Evolutionary conservation across 2,113 vertebrate species (phyloP).

Genomic region (Raphicerus campestris): DNA sequence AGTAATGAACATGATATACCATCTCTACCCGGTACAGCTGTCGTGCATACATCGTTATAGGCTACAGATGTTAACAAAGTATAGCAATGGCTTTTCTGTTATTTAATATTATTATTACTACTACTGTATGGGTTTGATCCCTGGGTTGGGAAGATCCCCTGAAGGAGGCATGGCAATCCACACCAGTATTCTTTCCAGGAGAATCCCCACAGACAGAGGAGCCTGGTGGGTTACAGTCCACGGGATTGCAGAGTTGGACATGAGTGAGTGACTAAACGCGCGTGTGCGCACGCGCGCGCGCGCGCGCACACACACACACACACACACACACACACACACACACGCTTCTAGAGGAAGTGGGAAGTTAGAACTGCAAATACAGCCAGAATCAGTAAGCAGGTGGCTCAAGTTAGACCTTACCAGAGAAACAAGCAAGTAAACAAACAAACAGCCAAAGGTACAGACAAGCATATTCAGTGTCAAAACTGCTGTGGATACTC

Average conservation of each 20-base stretch:
- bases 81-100: not conserved
- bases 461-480: not conserved
- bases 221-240: not conserved
- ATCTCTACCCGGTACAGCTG: not conserved
- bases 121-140: not conserved
- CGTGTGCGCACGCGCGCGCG: too few relatives aligned
- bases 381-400: not conserved
- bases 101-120: not conserved
- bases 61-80: not conserved
- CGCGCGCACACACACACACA: too few relatives aligned
- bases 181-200: not conserved
- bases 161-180: not conserved
- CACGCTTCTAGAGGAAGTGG: not conserved
- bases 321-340: not conserved
- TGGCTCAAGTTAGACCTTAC: not conserved
- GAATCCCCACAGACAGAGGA: not conserved
- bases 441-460: rapidly evolving
- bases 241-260: not conserved
- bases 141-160: not conserved
- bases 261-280: not conserved
- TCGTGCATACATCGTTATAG: rapidly evolving
- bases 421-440: not conserved
- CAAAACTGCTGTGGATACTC: not conserved
- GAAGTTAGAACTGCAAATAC: not conserved
- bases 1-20: rapidly evolving